phyloP scores from a whole-genome alignment of 2,113 vertebrate genomes.

The Alaudala cheleensis region DNA sequence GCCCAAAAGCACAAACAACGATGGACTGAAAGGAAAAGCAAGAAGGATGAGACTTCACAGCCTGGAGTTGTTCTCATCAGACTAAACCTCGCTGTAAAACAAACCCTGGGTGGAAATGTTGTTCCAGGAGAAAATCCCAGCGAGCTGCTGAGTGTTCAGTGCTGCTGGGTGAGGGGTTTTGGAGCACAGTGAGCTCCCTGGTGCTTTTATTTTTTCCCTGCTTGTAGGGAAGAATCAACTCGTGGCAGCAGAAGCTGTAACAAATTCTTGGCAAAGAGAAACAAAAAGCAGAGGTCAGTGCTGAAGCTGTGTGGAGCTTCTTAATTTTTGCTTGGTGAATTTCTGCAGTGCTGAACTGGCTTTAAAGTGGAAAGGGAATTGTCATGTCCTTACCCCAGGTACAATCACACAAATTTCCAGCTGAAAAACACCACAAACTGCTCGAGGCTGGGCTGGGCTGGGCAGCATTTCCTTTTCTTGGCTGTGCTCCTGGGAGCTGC shows the following conservation, averaged over 20 bases:
- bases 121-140: background rate
- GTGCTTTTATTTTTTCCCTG: background rate
- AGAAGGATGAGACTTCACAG: too few relatives aligned
- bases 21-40: too few relatives aligned
- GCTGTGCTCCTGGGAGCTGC: background rate
- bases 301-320: background rate
- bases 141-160: background rate
- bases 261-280: background rate
- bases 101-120: background rate
- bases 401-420: background rate
- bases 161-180: background rate
- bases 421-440: background rate
- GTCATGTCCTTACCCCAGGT: background rate
- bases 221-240: background rate
- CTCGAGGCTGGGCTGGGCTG: background rate
- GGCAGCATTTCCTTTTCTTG: background rate
- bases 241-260: background rate
- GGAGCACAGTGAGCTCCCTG: background rate
- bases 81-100: background rate
- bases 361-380: background rate
- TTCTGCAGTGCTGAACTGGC: background rate
- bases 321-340: slow-evolving; percentile 17
- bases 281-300: slow-evolving; percentile 13
- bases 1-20: too few relatives aligned
- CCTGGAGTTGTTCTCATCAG: background rate